Conservation (phyloP, 2,113 vertebrate genomes). For the Amia ocellicauda region DNA sequence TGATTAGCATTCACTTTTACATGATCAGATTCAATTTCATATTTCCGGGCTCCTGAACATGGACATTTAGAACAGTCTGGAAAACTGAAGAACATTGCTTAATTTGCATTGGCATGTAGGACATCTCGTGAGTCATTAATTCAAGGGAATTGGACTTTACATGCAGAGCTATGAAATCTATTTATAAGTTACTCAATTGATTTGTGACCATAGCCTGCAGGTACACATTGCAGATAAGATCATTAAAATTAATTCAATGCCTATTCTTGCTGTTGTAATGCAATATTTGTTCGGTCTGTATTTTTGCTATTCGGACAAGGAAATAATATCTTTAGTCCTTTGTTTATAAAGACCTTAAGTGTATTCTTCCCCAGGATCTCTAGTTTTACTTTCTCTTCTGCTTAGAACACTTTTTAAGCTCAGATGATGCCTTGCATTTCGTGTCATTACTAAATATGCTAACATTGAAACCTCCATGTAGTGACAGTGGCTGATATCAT, state of each 20-base stretch:
- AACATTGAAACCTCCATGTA: no score
- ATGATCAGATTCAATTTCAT: no score
- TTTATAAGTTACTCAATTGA: not conserved
- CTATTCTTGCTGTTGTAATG: no score
- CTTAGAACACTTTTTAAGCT: slow-evolving; percentile 28
- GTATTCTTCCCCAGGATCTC: not conserved
- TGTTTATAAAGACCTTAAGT: not conserved
- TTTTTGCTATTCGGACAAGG: not conserved
- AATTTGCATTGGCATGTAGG: not conserved
- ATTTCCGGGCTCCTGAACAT: not conserved
- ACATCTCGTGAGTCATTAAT: not conserved
- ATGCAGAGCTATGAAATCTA: no score
- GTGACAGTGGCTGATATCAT: no score
- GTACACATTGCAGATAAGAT: not conserved
- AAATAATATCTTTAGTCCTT: not conserved
- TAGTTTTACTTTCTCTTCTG: slow-evolving; percentile 27
- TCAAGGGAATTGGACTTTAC: not conserved
- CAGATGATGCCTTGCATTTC: slow-evolving; percentile 25
- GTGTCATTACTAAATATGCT: no score
- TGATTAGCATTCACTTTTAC: no score
- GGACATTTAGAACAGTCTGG: no score
- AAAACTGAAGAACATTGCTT: no score
- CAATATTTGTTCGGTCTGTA: not conserved
- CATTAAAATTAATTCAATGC: not conserved
- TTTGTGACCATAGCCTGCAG: not conserved